Base-by-base conservation (phyloP, 2,797 vertebrate genomes). In the Brachyrhaphis roseni region DNA sequence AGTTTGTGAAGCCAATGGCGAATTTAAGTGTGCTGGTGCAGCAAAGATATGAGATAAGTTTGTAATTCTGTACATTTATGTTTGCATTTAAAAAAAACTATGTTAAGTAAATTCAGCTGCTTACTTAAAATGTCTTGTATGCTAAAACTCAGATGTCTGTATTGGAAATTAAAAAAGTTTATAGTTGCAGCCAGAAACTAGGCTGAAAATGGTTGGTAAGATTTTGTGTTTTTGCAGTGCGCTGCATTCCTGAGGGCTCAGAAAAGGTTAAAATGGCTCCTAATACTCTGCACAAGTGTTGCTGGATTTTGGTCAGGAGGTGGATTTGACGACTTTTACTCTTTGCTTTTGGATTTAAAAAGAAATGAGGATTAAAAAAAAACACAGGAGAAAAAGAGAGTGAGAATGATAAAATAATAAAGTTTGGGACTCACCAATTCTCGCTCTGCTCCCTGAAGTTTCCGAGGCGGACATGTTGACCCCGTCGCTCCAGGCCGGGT, bases 401-500 rank as follows among this genome's bases (percentile, higher is more conserved):
- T 53, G 57, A 72, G 28, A 31, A 75, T 0, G 1, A 75, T 73
- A 36, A 82, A 53, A 28, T n/a, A 71, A 72, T 49, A 85, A 39
- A 41, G 39, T 45, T 28, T 11, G 28, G 82, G 74, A 95, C 95
- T 96, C 88, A 96, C 95, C 95, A 43, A 43, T 77, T 43, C 86
- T 90, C 75, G 75, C 90, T 78, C 87, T 83, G 83, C 88, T 94
- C 89, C 91, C 92, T 89, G 86, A 90, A 91, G 92, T 91, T 92
- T 92, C 93, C 82, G 92, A 90, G 86, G 89, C 87, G 76, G 93
- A 87, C 87, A 88, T 81, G 66, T 79, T 79, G 78, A 90, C 87
- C 55, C 82, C 90, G 74, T 90, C 82, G 55, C 89, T 91, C 91
- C 94, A 95, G 78, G 78, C 79, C 45, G 85, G 85, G 72, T 91